These are phyloP conservation scores for Tigriopus californicus DNA, from an alignment of 2,888 invertebrate species.

Conservation along the genomic window DNA sequence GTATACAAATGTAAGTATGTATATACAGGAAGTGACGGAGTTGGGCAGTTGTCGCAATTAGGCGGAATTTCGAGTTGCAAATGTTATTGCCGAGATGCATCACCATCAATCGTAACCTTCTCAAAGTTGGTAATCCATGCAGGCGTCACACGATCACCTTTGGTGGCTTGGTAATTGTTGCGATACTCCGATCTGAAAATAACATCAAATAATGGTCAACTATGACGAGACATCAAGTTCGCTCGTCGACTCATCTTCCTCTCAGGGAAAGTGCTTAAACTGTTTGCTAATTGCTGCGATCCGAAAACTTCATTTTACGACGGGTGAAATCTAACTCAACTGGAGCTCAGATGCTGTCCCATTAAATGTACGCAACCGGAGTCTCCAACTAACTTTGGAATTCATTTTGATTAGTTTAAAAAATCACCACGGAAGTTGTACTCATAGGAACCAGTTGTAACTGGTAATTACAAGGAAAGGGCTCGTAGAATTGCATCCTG, in stretches of 20 bases:
- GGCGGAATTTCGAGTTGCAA: background rate
- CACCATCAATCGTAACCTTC: slow-evolving; percentile 8
- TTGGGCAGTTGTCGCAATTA: too few species aligned
- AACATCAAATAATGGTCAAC: background rate
- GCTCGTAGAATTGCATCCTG: background rate
- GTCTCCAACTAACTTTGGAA: too few species aligned
- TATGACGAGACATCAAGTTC: too few species aligned
- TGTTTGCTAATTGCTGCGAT: background rate
- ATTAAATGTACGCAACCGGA: too few species aligned
- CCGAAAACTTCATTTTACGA: background rate
- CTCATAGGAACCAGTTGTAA: background rate
- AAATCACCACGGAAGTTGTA: background rate
- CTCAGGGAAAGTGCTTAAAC: background rate
- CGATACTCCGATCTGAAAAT: slow-evolving; percentile 9
- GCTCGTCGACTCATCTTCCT: too few species aligned
- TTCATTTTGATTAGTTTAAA: too few species aligned
- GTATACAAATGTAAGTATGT: too few species aligned
- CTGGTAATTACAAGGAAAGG: background rate
- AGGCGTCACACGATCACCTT: background rate
- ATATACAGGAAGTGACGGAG: too few species aligned
- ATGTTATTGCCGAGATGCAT: background rate
- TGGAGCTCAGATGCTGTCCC: too few species aligned
- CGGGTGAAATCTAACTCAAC: too few species aligned
- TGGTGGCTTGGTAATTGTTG: background rate
- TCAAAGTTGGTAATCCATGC: slow-evolving; percentile 1